Evolutionary conservation across 2,888 invertebrate genomes (phyloP).

Genomic region (Trichacis sp.): DNA sequence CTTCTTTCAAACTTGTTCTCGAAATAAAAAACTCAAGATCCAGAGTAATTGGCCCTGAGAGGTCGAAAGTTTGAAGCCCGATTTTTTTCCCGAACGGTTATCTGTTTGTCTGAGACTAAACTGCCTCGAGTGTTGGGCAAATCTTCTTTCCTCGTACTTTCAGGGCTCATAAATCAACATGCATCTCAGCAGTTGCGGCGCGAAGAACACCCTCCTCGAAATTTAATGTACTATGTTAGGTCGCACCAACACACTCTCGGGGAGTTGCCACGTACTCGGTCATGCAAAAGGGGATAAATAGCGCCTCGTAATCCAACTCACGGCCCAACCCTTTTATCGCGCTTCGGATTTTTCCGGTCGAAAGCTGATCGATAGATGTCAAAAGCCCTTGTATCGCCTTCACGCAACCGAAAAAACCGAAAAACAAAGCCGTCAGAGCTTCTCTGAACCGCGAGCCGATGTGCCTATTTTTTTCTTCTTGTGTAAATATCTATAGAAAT

Average conservation of each 20-base stretch:
- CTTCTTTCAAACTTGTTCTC: too few relatives aligned
- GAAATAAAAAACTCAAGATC: too few relatives aligned
- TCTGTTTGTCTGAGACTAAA: neutral
- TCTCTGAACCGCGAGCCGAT: too few relatives aligned
- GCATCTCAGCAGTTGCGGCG: neutral
- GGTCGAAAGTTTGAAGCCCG: too few relatives aligned
- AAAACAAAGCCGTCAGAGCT: neutral
- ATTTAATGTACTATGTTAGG: slow-evolving; percentile 32
- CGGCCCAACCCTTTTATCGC: slow-evolving; percentile 28
- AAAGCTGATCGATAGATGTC: slow-evolving; percentile 21
- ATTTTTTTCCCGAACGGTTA: neutral
- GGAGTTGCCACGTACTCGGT: slow-evolving; percentile 30
- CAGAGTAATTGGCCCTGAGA: too few relatives aligned
- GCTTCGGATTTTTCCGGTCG: slow-evolving; percentile 18
- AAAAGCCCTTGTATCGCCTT: slow-evolving; percentile 2
- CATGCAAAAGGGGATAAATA: slow-evolving; percentile 37
- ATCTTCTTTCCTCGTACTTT: neutral
- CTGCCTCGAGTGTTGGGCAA: neutral
- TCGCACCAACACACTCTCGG: slow-evolving; percentile 20
- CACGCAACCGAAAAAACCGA: too few relatives aligned
- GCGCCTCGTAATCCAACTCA: slow-evolving; percentile 20
- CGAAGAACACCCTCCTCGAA: slow-evolving; percentile 18
- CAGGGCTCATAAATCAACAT: neutral
- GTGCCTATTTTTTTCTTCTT: too few relatives aligned
- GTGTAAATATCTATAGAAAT: too few relatives aligned